Percentiles rank a stretch among this genome's conserved stretches.
These are phyloP conservation scores for Panulirus ornatus DNA, from an alignment of 1,140 invertebrate genomes.

Conservation along the genomic window DNA sequence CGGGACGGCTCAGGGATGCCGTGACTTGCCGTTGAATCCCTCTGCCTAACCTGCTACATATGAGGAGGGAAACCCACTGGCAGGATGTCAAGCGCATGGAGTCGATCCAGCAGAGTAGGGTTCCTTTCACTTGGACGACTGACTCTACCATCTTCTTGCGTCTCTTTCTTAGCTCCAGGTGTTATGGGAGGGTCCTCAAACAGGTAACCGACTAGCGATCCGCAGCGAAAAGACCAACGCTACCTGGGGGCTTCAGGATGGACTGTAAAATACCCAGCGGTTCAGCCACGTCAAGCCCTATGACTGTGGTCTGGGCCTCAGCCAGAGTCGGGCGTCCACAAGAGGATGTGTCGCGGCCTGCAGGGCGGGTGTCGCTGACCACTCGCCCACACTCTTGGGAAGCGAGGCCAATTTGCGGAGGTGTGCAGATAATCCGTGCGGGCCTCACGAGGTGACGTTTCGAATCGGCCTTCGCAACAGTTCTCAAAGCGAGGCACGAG, in stretches of 20 bases:
- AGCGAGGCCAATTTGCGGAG: too few species aligned
- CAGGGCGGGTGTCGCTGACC: not conserved
- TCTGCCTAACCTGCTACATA: too few species aligned
- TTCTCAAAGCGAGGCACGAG: too few species aligned
- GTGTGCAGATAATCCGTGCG: too few species aligned
- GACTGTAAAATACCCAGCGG: not conserved
- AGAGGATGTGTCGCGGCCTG: too few species aligned
- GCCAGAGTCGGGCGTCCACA: too few species aligned
- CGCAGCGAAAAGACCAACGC: not conserved
- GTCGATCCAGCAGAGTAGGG: slow-evolving; percentile 18
- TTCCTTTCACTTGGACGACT: slow-evolving; percentile 16
- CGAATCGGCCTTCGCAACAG: too few species aligned
- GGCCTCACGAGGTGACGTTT: too few species aligned
- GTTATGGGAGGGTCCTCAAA: not conserved
- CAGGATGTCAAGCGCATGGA: slow-evolving; percentile 8
- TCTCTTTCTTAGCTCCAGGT: not conserved
- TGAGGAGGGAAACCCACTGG: slow-evolving; percentile 15
- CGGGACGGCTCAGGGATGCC: too few species aligned
- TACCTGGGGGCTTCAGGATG: not conserved
- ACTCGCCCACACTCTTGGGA: too few species aligned
- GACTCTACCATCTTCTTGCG: not conserved
- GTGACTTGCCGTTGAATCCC: too few species aligned
- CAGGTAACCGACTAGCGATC: not conserved
- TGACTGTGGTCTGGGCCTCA: too few species aligned
- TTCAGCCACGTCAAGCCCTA: not conserved